A percentile compares a stretch with the other conserved stretches of the same genome.
These are phyloP conservation scores for Lonchura striata DNA, from an alignment of 2,113 vertebrate species.

Conservation along the genomic window DNA sequence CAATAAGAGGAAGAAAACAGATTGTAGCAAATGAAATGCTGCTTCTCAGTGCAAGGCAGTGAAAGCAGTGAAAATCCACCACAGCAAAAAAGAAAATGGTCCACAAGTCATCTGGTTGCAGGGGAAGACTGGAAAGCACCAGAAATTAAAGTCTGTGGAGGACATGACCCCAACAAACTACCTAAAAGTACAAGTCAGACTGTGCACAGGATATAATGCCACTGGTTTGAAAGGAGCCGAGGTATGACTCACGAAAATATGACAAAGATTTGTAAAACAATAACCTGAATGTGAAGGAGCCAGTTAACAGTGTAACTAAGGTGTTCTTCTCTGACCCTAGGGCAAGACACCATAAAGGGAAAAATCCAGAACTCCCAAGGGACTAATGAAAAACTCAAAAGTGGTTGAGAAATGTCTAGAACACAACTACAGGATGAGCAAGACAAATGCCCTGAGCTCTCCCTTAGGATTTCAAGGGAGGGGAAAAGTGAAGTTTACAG, in stretches of 20 bases:
- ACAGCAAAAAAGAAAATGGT: not conserved
- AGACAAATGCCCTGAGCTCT: not conserved
- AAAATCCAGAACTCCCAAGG: not conserved
- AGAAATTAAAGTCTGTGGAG: not conserved
- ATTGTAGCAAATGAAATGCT: not conserved
- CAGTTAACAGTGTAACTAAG: not conserved
- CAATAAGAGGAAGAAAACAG: not conserved
- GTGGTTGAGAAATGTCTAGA: not conserved
- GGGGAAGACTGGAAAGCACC: not conserved
- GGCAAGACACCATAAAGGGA: not conserved
- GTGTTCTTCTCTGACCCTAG: not conserved
- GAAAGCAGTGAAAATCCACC: not conserved
- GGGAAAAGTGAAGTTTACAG: not conserved
- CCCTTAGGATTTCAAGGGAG: not conserved
- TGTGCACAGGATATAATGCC: not conserved
- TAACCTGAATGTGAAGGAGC: not conserved
- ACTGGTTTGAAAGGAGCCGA: not conserved
- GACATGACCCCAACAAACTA: not conserved
- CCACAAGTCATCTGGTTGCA: not conserved
- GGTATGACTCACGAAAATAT: not conserved
- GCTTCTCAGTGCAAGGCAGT: not conserved
- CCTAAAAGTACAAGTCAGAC: not conserved
- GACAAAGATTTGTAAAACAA: not conserved
- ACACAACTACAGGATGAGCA: not conserved
- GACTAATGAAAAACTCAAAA: not conserved